Evolutionary conservation across 2,888 invertebrate species (phyloP), one percentile per base, ranked within the genome.

Genomic region (Cabera pusaria): DNA sequence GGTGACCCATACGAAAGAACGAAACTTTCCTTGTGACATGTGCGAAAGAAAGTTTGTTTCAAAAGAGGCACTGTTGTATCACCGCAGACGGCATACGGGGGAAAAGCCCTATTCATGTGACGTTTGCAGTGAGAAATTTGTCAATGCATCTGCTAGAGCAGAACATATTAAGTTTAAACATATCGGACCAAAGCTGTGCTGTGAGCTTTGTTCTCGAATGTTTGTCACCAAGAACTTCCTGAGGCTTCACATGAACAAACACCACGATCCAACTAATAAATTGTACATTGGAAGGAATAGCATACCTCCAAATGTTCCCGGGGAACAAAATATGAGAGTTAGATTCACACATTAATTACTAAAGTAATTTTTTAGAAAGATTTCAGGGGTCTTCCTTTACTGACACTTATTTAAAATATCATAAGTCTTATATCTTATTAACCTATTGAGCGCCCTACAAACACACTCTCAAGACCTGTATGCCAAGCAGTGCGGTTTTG

Each of bases 101-200:
- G 88, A 87, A 40, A 83, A 79, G 33, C 87, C 87, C 0, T 88
- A 83, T 16, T 65, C 66, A 6, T 88, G 87, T 43, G 72, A 77
- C 6, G 39, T 67, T 14, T 88, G 87, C 25, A 59, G 61, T 39
- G 83, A 86, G 32, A 74, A 56, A 41, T 88, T 87, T 62, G 84
- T 88, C 0, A 87, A 87, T 56, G 77, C 87, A 0, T 87, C 88
- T 0, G 75, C 83, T 1, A 71, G 87, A 38, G 83, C 84, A 2
- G 87, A 88, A 33, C 88, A 88, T 44, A 76, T 81, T 0, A 87
- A 84, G 36, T 81, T 73, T 21, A 87, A 81, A 55, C 87, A 87
- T 50, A 58, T 78, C 0, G 83, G 77, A 0, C 88, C 88, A 2
- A 83, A 74, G 0, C 49, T 84, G 1, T 68, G 68, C 59, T 87